Conservation (phyloP, 1,140 invertebrate genomes). For the Marisa cornuarietis region DNA sequence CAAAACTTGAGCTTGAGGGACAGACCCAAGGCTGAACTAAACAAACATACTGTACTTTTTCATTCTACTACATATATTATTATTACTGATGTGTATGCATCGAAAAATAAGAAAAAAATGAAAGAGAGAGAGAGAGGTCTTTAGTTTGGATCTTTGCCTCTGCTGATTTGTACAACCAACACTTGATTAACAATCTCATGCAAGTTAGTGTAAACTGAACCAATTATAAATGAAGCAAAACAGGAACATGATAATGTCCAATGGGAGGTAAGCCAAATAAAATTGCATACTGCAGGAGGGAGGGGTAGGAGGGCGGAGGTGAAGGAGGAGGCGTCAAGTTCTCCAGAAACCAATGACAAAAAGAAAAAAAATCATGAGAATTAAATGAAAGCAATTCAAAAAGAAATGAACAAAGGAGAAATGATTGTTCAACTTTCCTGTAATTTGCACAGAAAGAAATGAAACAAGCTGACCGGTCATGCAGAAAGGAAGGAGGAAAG, state of each 20-base stretch:
- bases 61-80: too few relatives aligned
- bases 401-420: not conserved
- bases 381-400: constrained; percentile 8
- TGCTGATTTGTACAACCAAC: constrained; percentile 10
- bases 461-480: constrained; percentile 22
- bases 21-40: too few relatives aligned
- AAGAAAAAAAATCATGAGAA: constrained; percentile 9
- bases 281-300: constrained; percentile 1
- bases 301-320: not conserved
- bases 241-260: constrained; percentile 10
- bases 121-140: too few relatives aligned
- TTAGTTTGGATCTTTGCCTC: too few relatives aligned
- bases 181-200: constrained; percentile 6
- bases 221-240: constrained; percentile 12
- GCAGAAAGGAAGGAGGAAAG: constrained; percentile 24
- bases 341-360: constrained; percentile 1
- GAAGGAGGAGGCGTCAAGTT: not conserved
- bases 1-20: too few relatives aligned
- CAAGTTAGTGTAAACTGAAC: constrained; percentile 11
- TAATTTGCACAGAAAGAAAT: constrained; percentile 24
- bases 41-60: too few relatives aligned
- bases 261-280: constrained; percentile 3
- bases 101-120: too few relatives aligned
- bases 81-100: too few relatives aligned
- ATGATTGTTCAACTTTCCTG: constrained; percentile 18